Evolutionary conservation across 2,113 vertebrate species (phyloP), one percentile per base, ranked within the genome.

Genomic region (Dryoscopus gambensis): DNA sequence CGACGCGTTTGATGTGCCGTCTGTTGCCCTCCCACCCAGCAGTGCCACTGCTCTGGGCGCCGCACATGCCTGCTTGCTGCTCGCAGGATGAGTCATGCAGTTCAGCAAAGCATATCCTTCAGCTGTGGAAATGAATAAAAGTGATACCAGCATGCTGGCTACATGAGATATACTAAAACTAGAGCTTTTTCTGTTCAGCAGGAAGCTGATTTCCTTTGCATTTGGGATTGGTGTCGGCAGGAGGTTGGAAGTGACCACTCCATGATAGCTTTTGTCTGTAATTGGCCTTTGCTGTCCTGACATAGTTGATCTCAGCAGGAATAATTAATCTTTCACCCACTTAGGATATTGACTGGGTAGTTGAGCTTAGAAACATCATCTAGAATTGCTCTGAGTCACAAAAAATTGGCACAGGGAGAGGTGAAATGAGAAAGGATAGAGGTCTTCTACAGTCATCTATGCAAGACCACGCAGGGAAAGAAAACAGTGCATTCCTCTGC

Each of bases 251-350:
- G 55, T 84, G 90, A 92, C 91, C 50, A 1, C 47, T 91, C 42
- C 6, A 0, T 70, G 82, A 77, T 21, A 65, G 40, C 65, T 95
- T 83, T 93, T 94, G 52, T 77, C 71, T 84, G 47, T 94, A 89
- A 95, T 70, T 88, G 78, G 55, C 75, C 75, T 93, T 86, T 95
- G 84, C 52, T 81, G n/a, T 75, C 62, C 39, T 87, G 47, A 87
- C 75, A 67, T 69, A 68, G 77, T 70, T 89, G 65, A 88, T 89
- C 74, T 88, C 81, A 73, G 77, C 87, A 81, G 60, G 75, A 95
- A 87, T 94, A 95, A 90, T 91, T 93, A 84, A 68, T 84, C 79
- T 93, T 84, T 90, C 79, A 78, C 71, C 76, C 60, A 46, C 18
- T 89, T 74, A 68, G 70, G 30, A n/a, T 90, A 89, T 80, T 55